Evolutionary conservation across 2,888 invertebrate species (phyloP), one percentile per base, ranked within the genome.

Genomic region (Cerastis leucographa): DNA sequence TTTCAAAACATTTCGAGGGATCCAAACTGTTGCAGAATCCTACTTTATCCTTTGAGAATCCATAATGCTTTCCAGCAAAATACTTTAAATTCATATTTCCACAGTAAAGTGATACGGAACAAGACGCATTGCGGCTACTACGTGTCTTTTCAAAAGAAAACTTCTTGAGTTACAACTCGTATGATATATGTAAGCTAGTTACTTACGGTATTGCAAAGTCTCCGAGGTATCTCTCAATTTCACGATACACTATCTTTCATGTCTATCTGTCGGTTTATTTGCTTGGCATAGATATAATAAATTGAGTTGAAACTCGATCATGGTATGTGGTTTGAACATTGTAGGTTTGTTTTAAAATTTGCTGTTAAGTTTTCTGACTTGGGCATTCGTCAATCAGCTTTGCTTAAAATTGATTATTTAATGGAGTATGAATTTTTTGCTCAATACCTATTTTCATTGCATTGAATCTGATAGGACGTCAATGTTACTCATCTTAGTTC

Each of bases 31-130:
- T 22, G 12, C 40, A 46, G 40, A 54, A 76, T 49, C 29, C 56
- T n/a, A 61, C 66, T 71, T 71, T 62, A 76, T 68, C 64, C 64
- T 66, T 80, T 54, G 59, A 67, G 35, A 67, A 76, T 70, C 12
- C 66, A n/a, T 82, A 14, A 79, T 51, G 19, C 25, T 75, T 17
- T 68, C 61, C 66, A 72, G 62, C 2, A 67, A 69, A 67, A 71
- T 74, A 74, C 68, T 82, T 74, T 71, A 56, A 65, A 79, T 83
- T 74, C 74, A 82, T 71, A 71, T 82, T 74, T 68, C 35, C 69
- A 17, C 12, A 49, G 35, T 35, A 56, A 74, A 51, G 44, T 56
- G 64, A 29, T 25, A 8, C 61, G 54, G 54, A 62, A 62, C 51
- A 66, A 70, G 71, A 75, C 80, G 84, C 81, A 82, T 44, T 82